Conservation (phyloP, 2,797 vertebrate genomes). For the Megaceryle alcyon region DNA sequence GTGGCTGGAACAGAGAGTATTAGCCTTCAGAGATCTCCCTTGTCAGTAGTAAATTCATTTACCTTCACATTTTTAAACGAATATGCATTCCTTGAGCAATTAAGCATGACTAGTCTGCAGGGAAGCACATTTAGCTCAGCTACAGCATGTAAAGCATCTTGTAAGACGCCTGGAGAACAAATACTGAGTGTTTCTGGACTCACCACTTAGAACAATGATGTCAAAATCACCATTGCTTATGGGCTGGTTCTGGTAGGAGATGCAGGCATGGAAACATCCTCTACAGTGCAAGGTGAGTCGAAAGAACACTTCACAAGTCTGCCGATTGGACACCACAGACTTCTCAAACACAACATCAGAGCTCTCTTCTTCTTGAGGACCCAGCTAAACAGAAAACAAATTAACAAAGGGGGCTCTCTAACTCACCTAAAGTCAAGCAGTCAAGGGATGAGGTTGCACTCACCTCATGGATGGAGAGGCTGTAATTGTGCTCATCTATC, state of each 20-base stretch:
- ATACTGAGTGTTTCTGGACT: slow-evolving; percentile 68
- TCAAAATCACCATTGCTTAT: slow-evolving; percentile 98
- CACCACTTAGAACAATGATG: slow-evolving; percentile 97
- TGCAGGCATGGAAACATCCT: slow-evolving; percentile 93
- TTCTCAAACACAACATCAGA: slow-evolving; percentile 87
- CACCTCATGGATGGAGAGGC: slow-evolving; percentile 89
- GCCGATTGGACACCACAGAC: slow-evolving; percentile 89
- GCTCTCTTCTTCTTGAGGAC: slow-evolving; percentile 89
- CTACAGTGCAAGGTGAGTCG: slow-evolving; percentile 88
- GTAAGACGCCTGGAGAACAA: not conserved
- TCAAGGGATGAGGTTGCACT: slow-evolving; percentile 49
- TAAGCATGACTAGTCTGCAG: not conserved
- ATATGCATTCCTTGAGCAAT: not conserved
- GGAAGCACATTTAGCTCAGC: not conserved
- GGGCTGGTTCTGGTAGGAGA: slow-evolving; percentile 92
- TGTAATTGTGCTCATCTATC: slow-evolving; percentile 92
- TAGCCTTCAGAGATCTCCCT: not conserved
- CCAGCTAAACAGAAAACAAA: slow-evolving; percentile 82
- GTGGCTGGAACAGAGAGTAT: not conserved
- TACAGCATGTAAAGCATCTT: not conserved
- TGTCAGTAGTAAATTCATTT: not conserved
- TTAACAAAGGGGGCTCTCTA: not conserved
- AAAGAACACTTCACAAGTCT: slow-evolving; percentile 91
- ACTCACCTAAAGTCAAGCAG: not conserved
- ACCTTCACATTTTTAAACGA: not conserved